Conservation (phyloP, 2,113 vertebrate species). For the Prietella phreatophila region DNA sequence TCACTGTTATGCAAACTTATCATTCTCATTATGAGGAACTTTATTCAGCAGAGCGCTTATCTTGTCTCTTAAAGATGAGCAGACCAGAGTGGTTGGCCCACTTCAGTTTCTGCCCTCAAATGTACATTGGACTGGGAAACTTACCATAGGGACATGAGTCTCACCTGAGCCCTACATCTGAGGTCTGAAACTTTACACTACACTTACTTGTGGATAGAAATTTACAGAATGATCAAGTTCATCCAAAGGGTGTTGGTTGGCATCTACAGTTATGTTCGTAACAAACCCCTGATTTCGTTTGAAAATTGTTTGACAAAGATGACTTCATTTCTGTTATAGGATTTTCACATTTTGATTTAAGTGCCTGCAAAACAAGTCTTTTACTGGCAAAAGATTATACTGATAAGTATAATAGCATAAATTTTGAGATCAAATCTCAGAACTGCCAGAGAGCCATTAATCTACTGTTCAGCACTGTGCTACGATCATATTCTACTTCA, state of each 20-base stretch:
- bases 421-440: background rate
- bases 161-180: background rate
- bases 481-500: background rate
- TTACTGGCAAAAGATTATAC: background rate
- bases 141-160: constrained; percentile 28
- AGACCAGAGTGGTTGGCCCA: constrained; percentile 41
- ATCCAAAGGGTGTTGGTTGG: background rate
- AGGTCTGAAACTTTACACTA: background rate
- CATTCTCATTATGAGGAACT: no score
- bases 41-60: background rate
- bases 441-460: background rate
- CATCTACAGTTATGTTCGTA: background rate
- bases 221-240: background rate
- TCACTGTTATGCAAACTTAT: background rate
- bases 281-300: background rate
- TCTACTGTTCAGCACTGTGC: background rate
- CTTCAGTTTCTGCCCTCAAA: constrained; percentile 35
- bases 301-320: background rate
- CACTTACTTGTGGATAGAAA: background rate
- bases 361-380: background rate
- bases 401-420: no score
- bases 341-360: background rate
- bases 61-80: constrained; percentile 32
- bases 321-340: background rate
- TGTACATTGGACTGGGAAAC: constrained; percentile 40